A percentile compares a stretch with the other conserved stretches of the same genome.
Conservation (phyloP, 2,888 invertebrate species). For the Callinectes sapidus region DNA sequence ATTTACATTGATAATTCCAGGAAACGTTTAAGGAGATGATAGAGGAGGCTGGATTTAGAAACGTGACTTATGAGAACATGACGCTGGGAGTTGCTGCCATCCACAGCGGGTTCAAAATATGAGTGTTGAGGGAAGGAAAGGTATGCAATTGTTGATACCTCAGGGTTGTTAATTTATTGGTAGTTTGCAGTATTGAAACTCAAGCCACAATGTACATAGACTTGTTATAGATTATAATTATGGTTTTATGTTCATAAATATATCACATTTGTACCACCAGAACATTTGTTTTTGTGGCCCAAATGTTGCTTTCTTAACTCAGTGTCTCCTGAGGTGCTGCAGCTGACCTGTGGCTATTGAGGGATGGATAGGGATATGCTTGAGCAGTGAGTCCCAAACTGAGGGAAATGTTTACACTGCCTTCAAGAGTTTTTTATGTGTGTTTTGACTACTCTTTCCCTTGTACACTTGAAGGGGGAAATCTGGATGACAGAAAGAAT, state of each 20-base stretch:
- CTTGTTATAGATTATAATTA: neutral
- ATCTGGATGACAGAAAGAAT: too few species aligned
- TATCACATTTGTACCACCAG: neutral
- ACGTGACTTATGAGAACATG: constrained; percentile 92
- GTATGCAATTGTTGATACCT: neutral
- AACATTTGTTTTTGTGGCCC: neutral
- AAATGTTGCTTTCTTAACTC: neutral
- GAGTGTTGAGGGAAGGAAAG: constrained; percentile 1
- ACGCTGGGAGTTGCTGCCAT: constrained; percentile 94
- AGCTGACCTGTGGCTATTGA: too few species aligned
- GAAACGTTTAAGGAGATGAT: constrained; percentile 92
- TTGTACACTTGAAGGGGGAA: too few species aligned
- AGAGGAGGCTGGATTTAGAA: constrained; percentile 89
- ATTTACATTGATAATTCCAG: constrained; percentile 77
- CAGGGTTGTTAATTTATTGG: neutral
- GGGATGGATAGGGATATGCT: too few species aligned
- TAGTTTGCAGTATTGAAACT: neutral
- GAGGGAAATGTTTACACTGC: too few species aligned
- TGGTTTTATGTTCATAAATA: neutral
- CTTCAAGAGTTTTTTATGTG: too few species aligned
- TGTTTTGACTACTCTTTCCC: too few species aligned
- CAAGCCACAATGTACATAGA: neutral
- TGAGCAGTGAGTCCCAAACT: too few species aligned
- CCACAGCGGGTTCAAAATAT: constrained; percentile 94
- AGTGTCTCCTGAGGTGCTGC: too few species aligned